Evolutionary conservation across 1,140 invertebrate genomes (phyloP).

Genomic region (Coelopa frigida): DNA sequence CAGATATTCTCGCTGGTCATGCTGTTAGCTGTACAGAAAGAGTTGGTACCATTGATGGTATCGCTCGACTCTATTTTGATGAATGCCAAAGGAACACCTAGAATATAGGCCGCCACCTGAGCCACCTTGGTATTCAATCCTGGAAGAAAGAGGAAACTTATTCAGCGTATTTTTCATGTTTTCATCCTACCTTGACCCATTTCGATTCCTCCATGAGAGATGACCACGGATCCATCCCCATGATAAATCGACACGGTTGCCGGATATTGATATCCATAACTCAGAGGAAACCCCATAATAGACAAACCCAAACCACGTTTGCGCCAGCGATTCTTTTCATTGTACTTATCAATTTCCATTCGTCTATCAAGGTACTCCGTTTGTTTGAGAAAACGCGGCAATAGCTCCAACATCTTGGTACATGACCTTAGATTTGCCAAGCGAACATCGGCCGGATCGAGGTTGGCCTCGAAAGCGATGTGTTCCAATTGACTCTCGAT

Average conservation of each 20-base stretch:
- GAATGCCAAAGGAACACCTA: constrained; percentile 63
- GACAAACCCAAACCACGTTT: constrained; percentile 55
- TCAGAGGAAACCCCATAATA: constrained; percentile 50
- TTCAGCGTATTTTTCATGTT: neutral
- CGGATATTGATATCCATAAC: constrained; percentile 46
- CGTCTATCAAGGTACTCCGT: constrained; percentile 49
- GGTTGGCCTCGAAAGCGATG: constrained; percentile 56
- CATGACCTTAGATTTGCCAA: constrained; percentile 53
- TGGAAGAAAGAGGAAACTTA: neutral
- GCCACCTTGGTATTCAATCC: constrained; percentile 58
- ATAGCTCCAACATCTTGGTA: constrained; percentile 36
- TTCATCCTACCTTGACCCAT: constrained; percentile 55
- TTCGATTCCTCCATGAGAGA: constrained; percentile 63
- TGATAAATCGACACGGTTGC: constrained; percentile 56
- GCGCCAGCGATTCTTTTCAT: constrained; percentile 58
- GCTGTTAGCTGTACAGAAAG: constrained; percentile 59
- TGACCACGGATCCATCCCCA: constrained; percentile 58
- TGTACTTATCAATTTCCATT: constrained; percentile 50
- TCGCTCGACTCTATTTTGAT: constrained; percentile 61
- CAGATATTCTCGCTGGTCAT: constrained; percentile 61
- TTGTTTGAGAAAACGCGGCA: constrained; percentile 23
- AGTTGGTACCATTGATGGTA: constrained; percentile 57
- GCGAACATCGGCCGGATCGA: constrained; percentile 62
- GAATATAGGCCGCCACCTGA: constrained; percentile 66
- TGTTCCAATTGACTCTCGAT: constrained; percentile 76